Base-by-base conservation (phyloP, 1,140 invertebrate species). In the Lucilia sericata region DNA sequence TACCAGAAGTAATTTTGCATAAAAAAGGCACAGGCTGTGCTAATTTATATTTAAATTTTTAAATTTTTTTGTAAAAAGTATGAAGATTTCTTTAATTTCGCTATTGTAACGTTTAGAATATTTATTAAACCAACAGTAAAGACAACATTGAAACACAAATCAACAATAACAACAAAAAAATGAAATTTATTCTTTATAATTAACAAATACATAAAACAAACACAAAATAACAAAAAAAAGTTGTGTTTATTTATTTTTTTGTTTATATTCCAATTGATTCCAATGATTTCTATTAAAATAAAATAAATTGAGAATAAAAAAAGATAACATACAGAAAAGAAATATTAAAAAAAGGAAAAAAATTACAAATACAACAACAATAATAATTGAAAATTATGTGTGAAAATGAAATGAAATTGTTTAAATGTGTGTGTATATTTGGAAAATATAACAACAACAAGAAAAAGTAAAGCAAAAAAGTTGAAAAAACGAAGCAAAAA, bases 361-460 rank as follows among this genome's bases (percentile, higher is more conserved):
- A n/a, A n/a, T n/a, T n/a, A 42, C 14, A 60, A 36, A 17, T 5
- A 36, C 74, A 75, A 75, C 74, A 75, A 34, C 30, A 42, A 75
- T 3, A 75, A 76, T 36, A 42, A 42, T 8, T 42, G 42, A 42
- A 42, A 42, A 42, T 42, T 42, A 47, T 78, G 75, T 78, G 34
- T 78, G 75, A 78, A 78, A 78, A 78, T 42, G 75, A 78, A 78
- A 78, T 49, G 75, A 78, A 78, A 78, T 49, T 80, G 36, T 49
- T 80, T 70, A 70, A 21, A 25, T 49, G 17, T 49, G 76, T 80
- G 76, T 49, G 76, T 25, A 80, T 49, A 80, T 49, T 36, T 42
- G 36, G 14, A 78, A 78, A 80, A 80, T 21, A 80, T 80, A 80
- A 21, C 19, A 80, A 49, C 75, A 78, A 78, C 34, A 78, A 14